phyloP scores from a whole-genome alignment of 2,113 vertebrate genomes.

The Menidia beryllina region DNA sequence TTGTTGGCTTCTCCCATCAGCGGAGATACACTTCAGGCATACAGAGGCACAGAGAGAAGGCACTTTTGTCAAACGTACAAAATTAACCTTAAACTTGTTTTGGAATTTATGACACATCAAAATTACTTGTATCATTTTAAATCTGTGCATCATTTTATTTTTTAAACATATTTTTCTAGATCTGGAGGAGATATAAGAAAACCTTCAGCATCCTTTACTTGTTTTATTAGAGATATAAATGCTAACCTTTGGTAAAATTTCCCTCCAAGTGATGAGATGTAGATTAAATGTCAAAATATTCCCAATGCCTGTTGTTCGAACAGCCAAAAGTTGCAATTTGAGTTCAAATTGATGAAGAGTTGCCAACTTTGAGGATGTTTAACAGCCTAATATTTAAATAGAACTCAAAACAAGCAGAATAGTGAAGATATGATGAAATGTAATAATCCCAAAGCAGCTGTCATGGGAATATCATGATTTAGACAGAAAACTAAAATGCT shows the following conservation, averaged over 20 bases:
- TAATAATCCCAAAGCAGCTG: neutral
- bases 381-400: no score
- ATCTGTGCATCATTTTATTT: no score
- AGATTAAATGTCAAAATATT: no score
- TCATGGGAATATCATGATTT: neutral
- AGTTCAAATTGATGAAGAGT: neutral
- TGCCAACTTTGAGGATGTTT: neutral
- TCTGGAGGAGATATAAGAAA: no score
- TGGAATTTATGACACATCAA: no score
- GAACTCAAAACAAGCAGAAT: neutral
- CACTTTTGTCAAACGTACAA: conserved; percentile 9
- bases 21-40: conserved; percentile 24
- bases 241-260: no score
- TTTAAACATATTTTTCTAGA: no score
- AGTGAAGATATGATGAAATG: neutral
- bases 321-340: neutral
- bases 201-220: no score
- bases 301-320: no score
- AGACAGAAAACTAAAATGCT: no score
- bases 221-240: no score
- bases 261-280: neutral
- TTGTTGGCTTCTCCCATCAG: conserved; percentile 58
- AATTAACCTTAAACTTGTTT: neutral
- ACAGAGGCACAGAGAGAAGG: neutral
- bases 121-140: no score